Base-by-base conservation (phyloP, 2,113 vertebrate species). In the Uria lomvia region DNA sequence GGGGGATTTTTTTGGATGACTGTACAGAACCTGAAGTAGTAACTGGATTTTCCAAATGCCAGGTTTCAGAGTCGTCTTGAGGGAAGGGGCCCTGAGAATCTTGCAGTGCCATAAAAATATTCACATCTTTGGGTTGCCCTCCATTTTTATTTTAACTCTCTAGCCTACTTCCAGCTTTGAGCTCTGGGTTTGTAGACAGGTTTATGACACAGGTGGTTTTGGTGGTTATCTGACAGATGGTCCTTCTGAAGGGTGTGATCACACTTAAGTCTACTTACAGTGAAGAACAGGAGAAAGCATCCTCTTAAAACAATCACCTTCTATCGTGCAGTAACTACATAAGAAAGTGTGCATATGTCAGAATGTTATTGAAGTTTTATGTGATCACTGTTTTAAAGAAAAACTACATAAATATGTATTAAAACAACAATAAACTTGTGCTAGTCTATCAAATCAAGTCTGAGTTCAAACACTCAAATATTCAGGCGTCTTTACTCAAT, bases 51-150 rank as follows among this genome's bases (percentile, higher is more conserved):
- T 75, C 38, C 29, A 87, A 75, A 65, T 22, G 11, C 34, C 27
- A 65, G 11, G 40, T 75, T 81, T 82, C 65, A 53, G 65, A 92
- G 23, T 15, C 47, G 40, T 50, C 52, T 74, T 84, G 73, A 91
- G 43, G 62, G 36, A 96, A 93, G 10, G 14, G 13, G 52, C 36
- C 87, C 96, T 86, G 95, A 97, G 92, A 88, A 93, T 92, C 87
- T 32, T 27, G 9, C 32, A 38, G 15, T 43, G 34, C 21, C 17
- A 52, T 27, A 67, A 92, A 65, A 92, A 49, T 8, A 9, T 43
- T 72, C 14, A 2, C 8, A 49, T 84, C 84, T 95, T 80, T 89
- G 38, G 42, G 16, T 26, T 90, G 73, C 52, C 45, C 40, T 91
- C 50, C 52, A 34, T 82, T 86, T 89, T 81, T 47, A 67, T 42